Base-by-base conservation (phyloP, 2,113 vertebrate genomes). In the Albula glossodonta region DNA sequence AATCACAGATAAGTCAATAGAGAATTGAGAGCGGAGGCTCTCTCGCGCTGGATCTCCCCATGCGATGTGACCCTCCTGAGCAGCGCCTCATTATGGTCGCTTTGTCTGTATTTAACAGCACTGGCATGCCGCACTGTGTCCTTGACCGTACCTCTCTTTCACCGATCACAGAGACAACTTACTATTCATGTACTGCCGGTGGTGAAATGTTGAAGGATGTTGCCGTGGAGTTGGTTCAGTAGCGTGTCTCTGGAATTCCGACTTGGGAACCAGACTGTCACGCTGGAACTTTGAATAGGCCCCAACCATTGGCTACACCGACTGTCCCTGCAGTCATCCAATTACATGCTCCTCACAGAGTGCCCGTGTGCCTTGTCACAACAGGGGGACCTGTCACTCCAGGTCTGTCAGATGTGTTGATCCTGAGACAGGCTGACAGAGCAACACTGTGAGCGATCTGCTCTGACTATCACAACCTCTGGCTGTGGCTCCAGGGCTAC, bases 1-100 rank as follows among this genome's bases (percentile, higher is more conserved):
- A 41, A 83, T 83, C 56, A 83, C 81, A 63, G 56, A 83, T 3
- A 13, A 63, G n/a, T 83, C 81, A 49, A 83, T 83, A 57, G 17
- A 56, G 53, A 19, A 15, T 83, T 83, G 31, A 63, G 56, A 5
- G 52, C 48, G 25, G 31, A 41, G n/a, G 57, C 56, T 25, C 25
- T 57, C 31, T 8, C 53, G 9, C 15, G 17, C 80, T 7, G n/a
- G 15, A 41, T 41, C 31, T 41, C 31, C 31, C 31, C 31, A 41
- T 41, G 31, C 1, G 31, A 41, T 41, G 31, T 41, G 31, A 11
- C 41, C 52, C 80, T 25, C 15, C 22, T 7, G n/a, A 41, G 53
- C 25, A n/a, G 52, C 11, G 51, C 9, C 56, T 41, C 12, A 60
- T 56, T 1, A 25, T 31, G 8, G 81, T 25, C 60, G 9, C 4